Base-by-base conservation (phyloP, 2,797 vertebrate genomes). In the Pseudotriccus pelzelni region DNA sequence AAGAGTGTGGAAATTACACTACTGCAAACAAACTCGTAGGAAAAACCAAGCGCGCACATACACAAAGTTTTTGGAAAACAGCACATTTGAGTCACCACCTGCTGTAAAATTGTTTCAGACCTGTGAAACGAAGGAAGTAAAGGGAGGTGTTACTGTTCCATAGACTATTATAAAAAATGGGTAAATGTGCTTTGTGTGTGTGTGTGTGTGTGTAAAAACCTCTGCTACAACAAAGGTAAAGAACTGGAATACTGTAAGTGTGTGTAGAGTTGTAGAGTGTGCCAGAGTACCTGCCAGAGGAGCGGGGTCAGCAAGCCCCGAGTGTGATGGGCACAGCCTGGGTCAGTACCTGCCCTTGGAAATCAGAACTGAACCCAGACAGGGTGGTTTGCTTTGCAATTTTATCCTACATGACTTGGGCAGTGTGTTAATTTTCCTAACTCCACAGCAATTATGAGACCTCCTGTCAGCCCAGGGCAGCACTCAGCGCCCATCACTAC, bases 401-500 rank as follows among this genome's bases (percentile, higher is more conserved):
- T 53, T 46, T 14, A 37, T 21, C 60, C 25, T 6, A 1, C 0
- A 0, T 2, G 30, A 12, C 75, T 10, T 3, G 10, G 67, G 36
- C 75, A 23, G 7, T 1, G 62, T 9, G 4, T 23, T 14, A 6
- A 7, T 11, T 15, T 30, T 46, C 75, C 55, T 27, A 4, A 12
- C 30, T 8, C 37, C 49, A 8, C 1, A 39, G 49, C 25, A 49
- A 27, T 24, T 10, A 9, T 4, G 17, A 15, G 58, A 55, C 39
- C 49, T 58, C 12, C 50, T 6, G 49, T 8, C 21, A 14, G 8
- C 21, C 5, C 41, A 2, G 0, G 0, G 1, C 17, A 50, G n/a
- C 30, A 4, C 19, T 25, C 68, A 11, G 59, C 52, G 21, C 9
- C 2, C 6, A 2, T 12, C 56, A 3, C 2, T 13, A 4, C 36